Evolutionary conservation across 2,888 invertebrate genomes (phyloP).

Genomic region (Aethes cnicana): DNA sequence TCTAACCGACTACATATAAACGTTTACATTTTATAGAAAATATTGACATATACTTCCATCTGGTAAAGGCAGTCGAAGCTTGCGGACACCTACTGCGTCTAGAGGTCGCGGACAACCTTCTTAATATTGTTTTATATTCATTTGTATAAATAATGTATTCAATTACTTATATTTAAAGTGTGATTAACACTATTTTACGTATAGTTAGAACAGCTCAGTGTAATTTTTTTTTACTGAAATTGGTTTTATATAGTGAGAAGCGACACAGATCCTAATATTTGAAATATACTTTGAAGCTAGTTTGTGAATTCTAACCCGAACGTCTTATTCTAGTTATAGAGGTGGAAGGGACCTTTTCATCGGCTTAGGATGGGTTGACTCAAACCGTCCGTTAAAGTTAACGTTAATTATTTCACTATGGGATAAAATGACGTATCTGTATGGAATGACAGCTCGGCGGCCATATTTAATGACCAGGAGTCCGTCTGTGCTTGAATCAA

Average conservation of each 20-base stretch:
- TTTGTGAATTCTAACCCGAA: conserved; percentile 71
- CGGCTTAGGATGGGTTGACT: too few species aligned
- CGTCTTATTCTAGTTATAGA: conserved; percentile 57
- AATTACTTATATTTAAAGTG: conserved; percentile 70
- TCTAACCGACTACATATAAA: conserved; percentile 71
- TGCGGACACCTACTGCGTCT: conserved; percentile 63
- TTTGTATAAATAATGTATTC: conserved; percentile 70
- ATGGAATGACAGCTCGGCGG: too few species aligned
- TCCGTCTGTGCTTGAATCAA: too few species aligned
- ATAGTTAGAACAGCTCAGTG: conserved; percentile 76
- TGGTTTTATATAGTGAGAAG: conserved; percentile 60
- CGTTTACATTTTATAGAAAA: conserved; percentile 76
- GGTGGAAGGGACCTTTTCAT: conserved; percentile 44
- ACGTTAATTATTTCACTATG: too few species aligned
- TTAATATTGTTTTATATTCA: conserved; percentile 44
- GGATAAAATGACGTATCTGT: too few species aligned
- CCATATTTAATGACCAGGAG: too few species aligned
- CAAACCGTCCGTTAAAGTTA: too few species aligned
- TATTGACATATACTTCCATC: conserved; percentile 69
- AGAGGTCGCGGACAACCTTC: conserved; percentile 36
- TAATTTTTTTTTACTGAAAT: conserved; percentile 54
- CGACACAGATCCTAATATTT: conserved; percentile 76
- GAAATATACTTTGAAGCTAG: conserved; percentile 75
- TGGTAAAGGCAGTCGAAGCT: conserved; percentile 72
- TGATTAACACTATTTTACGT: conserved; percentile 78